Evolutionary conservation across 2,888 invertebrate genomes (phyloP).

Genomic region (Cheilosia pagana): DNA sequence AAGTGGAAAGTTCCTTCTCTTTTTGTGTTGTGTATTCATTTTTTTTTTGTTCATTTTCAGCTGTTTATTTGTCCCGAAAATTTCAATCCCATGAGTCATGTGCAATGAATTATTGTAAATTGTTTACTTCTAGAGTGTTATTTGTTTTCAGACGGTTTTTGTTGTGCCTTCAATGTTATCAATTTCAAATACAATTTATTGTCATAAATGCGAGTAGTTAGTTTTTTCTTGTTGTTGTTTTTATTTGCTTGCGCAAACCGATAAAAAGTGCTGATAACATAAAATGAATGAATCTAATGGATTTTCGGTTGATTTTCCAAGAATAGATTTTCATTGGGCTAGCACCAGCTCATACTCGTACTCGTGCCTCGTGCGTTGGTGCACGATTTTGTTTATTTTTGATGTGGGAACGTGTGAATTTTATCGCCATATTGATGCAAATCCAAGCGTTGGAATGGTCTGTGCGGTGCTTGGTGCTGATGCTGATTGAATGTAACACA

Average conservation of each 20-base stretch:
- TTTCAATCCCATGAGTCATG: constrained; percentile 27
- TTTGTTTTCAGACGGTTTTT: constrained; percentile 16
- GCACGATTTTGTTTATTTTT: constrained; percentile 27
- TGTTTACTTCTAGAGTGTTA: constrained; percentile 20
- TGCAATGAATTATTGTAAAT: constrained; percentile 20
- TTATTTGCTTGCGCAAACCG: constrained; percentile 13
- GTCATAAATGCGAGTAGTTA: neutral
- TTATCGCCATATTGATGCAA: constrained; percentile 48
- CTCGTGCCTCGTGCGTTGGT: neutral
- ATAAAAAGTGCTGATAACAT: constrained; percentile 37
- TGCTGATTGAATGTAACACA: constrained; percentile 14
- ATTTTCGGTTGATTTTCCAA: constrained; percentile 5
- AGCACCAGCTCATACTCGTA: too few relatives aligned
- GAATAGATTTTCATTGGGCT: constrained; percentile 32
- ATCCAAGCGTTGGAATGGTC: neutral
- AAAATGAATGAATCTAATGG: constrained; percentile 8
- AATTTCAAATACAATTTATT: constrained; percentile 33
- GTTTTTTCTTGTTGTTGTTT: neutral
- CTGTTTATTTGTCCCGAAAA: neutral
- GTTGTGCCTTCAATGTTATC: constrained; percentile 39
- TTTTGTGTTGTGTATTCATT: neutral
- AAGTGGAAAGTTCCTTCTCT: constrained; percentile 18
- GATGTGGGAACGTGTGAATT: constrained; percentile 47
- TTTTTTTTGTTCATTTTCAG: neutral
- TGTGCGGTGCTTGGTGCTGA: neutral